phyloP scores from a whole-genome alignment of 2,888 invertebrate species.

The Caenorhabditis uteleia region DNA sequence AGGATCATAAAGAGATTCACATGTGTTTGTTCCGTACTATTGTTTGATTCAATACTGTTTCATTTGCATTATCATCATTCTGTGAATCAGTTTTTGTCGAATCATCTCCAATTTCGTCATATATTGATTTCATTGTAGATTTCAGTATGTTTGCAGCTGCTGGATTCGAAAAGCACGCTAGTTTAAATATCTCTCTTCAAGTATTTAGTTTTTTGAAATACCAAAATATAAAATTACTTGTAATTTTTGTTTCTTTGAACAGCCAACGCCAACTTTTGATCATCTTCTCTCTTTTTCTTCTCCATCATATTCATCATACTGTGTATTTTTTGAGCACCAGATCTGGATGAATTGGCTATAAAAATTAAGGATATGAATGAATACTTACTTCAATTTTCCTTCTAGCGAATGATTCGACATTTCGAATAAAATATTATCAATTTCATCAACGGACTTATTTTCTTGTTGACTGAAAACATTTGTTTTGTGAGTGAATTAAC shows the following conservation, averaged over 20 bases:
- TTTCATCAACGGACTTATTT: too few species aligned
- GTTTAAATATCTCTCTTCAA: conserved; percentile 27
- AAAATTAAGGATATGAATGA: too few species aligned
- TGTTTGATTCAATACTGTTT: conserved; percentile 11
- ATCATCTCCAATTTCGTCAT: neutral
- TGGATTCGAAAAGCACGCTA: conserved; percentile 21
- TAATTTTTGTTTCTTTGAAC: conserved; percentile 22
- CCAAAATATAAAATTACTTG: conserved; percentile 10
- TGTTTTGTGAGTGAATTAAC: too few species aligned
- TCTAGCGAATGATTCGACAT: too few species aligned
- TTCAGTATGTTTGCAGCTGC: conserved; percentile 7
- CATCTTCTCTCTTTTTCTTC: conserved; percentile 4
- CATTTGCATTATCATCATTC: conserved; percentile 1
- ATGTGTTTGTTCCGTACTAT: conserved; percentile 1
- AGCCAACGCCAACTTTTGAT: conserved; percentile 11
- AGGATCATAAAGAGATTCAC: neutral
- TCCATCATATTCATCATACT: conserved; percentile 19
- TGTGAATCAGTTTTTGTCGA: neutral
- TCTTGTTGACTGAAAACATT: too few species aligned
- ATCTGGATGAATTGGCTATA: too few species aligned
- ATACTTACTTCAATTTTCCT: too few species aligned
- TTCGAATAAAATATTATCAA: too few species aligned
- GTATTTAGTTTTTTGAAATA: neutral
- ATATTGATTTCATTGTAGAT: conserved; percentile 5
- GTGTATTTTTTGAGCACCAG: too few species aligned